A percentile compares a stretch with the other conserved stretches of the same genome.
Evolutionary conservation across 2,113 vertebrate species (phyloP).

Genomic region (Sitta europaea): DNA sequence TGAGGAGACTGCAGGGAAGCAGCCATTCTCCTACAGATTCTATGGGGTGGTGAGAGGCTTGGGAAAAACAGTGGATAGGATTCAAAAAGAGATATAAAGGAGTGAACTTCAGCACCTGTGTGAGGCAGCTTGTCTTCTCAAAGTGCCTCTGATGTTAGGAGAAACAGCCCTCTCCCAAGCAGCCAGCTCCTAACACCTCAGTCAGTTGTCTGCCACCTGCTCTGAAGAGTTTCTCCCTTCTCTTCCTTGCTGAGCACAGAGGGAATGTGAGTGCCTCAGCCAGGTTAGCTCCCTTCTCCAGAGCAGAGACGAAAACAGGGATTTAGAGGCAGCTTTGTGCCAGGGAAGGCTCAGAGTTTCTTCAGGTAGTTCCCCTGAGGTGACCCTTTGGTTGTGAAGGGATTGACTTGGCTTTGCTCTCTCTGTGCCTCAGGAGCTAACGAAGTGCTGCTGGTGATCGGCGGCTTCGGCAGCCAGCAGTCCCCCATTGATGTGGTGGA

Average conservation of each 20-base stretch:
- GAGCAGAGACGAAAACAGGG: rapidly evolving
- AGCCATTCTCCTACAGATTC: neutral
- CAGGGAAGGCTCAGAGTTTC: neutral
- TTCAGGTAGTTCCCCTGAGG: neutral
- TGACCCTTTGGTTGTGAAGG: neutral
- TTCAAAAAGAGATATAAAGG: neutral
- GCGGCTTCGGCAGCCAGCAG: constrained; percentile 96
- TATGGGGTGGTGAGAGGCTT: neutral
- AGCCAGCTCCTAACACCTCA: neutral
- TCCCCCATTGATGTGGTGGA: constrained; percentile 97
- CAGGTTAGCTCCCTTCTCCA: neutral
- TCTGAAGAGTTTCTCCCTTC: neutral
- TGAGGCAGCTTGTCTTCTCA: neutral
- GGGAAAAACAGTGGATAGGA: neutral
- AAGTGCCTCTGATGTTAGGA: neutral
- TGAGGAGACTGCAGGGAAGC: neutral
- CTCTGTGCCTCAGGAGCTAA: constrained; percentile 85
- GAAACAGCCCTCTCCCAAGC: neutral
- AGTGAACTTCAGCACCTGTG: neutral
- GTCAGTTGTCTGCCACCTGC: neutral
- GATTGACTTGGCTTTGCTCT: neutral
- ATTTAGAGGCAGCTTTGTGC: neutral
- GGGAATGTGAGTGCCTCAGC: neutral
- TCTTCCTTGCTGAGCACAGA: neutral
- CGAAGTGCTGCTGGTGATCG: constrained; percentile 94